Base-by-base conservation (phyloP, 2,888 invertebrate species). In the Chloroclystis v-ata region DNA sequence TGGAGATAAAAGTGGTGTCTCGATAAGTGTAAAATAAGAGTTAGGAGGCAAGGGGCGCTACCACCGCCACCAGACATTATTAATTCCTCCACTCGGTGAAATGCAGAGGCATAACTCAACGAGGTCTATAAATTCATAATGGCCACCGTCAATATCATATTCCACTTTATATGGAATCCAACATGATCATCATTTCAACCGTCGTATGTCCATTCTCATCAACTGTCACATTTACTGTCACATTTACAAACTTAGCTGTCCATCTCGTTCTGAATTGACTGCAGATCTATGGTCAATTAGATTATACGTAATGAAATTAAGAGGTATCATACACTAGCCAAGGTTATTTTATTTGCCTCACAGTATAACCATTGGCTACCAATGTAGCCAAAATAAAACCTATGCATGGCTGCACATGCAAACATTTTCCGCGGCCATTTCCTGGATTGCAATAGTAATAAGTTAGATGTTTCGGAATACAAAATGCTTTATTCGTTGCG, bases 1-100 rank as follows among this genome's bases (percentile, higher is more conserved):
- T 59, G 63, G 61, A 72, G 75, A 78, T 78, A 75, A 82, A 80
- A 80, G 70, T 76, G 70, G 69, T 74, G 70, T 73, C 72, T 69
- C 79, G 75, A 82, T 82, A 81, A 78, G 75, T 75, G 73, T 75
- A 69, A 75, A 75, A 76, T 77, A 72, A 74, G 72, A 75, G 70
- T 63, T 59, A 65, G 63, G 64, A 64, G 67, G 62, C 56, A 20
- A 16, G 60, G 60, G 63, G 60, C 60, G 55, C 54, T 55, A 57
- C 57, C 60, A 57, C 56, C 60, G 60, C 59, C 63, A 62, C 61
- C 61, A 62, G 54, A 52, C 62, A 60, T 69, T 69, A 70, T 69
- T 70, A 70, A 72, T 72, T 63, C 61, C 62, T 63, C 62, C 61
- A 62, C 68, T 62, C 63, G 51, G 57, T 54, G 52, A 61, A 59